Percentiles rank a stretch among this genome's conserved stretches.
These are phyloP conservation scores for Tiliacea citrago DNA, from an alignment of 2,888 invertebrate species.

Conservation along the genomic window DNA sequence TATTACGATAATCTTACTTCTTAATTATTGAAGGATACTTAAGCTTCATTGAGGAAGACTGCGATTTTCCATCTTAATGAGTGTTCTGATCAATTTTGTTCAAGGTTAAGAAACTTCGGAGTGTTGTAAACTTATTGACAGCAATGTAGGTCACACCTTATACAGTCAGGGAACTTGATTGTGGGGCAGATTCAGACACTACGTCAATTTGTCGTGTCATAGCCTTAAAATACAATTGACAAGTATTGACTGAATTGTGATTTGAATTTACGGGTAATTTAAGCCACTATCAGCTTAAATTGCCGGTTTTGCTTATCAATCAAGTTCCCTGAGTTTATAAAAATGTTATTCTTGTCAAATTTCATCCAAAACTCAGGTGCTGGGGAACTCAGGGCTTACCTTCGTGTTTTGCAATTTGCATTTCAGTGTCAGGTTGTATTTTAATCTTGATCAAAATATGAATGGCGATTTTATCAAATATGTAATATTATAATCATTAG, in stretches of 20 bases:
- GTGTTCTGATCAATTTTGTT: slow-evolving; percentile 28
- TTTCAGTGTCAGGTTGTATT: too few species aligned
- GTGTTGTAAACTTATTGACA: background rate
- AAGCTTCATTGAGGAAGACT: slow-evolving; percentile 27
- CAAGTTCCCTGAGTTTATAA: too few species aligned
- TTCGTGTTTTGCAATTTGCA: too few species aligned
- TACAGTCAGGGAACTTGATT: background rate
- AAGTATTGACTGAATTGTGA: background rate
- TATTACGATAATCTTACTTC: slow-evolving; percentile 62
- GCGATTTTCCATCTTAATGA: slow-evolving; percentile 5
- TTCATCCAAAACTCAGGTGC: too few species aligned
- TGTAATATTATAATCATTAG: too few species aligned
- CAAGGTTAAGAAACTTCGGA: background rate
- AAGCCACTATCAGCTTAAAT: too few species aligned
- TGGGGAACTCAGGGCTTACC: too few species aligned
- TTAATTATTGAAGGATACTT: slow-evolving; percentile 50
- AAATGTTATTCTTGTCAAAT: too few species aligned
- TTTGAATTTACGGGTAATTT: too few species aligned
- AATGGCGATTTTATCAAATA: too few species aligned
- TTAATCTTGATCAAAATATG: too few species aligned
- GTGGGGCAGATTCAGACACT: background rate
- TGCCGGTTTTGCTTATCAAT: too few species aligned
- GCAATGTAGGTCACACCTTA: background rate
- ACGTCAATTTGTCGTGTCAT: background rate
- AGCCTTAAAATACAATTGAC: background rate